A percentile compares a stretch with the other conserved stretches of the same genome.
phyloP scores from a whole-genome alignment of 2,888 invertebrate genomes.

The Plutella xylostella region DNA sequence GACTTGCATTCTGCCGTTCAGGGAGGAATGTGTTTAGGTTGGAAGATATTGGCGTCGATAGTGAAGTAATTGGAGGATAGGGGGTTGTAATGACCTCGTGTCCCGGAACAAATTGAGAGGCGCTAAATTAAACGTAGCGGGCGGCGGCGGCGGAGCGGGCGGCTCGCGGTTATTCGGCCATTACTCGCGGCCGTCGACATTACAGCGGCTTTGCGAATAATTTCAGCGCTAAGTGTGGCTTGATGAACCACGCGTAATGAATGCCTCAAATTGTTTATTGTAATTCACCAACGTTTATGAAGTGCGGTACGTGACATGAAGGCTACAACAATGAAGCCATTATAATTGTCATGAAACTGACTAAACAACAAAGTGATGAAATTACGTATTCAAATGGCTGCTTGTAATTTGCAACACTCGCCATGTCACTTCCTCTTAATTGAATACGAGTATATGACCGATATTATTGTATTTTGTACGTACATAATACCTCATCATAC shows the following conservation, averaged over 20 bases:
- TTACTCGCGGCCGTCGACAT: constrained; percentile 60
- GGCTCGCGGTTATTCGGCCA: constrained; percentile 61
- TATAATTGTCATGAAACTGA: constrained; percentile 37
- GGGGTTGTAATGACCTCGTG: neutral
- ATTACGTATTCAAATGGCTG: constrained; percentile 6
- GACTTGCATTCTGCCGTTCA: neutral
- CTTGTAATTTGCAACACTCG: constrained; percentile 6
- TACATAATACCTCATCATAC: no score
- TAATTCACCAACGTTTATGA: constrained; percentile 54
- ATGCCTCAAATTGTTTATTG: constrained; percentile 61
- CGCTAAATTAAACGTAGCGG: constrained; percentile 54
- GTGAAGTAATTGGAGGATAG: neutral
- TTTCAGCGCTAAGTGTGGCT: constrained; percentile 44
- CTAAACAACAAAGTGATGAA: no score
- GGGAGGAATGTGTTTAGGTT: neutral
- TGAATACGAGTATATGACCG: no score
- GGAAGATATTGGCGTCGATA: neutral
- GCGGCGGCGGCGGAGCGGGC: constrained; percentile 48
- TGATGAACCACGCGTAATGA: constrained; percentile 61
- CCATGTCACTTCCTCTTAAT: no score
- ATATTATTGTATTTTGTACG: no score
- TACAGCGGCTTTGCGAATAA: constrained; percentile 57
- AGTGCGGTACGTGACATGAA: constrained; percentile 48
- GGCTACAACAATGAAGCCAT: constrained; percentile 50
- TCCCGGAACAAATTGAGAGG: constrained; percentile 36